Evolutionary conservation across 2,797 vertebrate genomes (phyloP).

Genomic region (Gouania willdenowi): DNA sequence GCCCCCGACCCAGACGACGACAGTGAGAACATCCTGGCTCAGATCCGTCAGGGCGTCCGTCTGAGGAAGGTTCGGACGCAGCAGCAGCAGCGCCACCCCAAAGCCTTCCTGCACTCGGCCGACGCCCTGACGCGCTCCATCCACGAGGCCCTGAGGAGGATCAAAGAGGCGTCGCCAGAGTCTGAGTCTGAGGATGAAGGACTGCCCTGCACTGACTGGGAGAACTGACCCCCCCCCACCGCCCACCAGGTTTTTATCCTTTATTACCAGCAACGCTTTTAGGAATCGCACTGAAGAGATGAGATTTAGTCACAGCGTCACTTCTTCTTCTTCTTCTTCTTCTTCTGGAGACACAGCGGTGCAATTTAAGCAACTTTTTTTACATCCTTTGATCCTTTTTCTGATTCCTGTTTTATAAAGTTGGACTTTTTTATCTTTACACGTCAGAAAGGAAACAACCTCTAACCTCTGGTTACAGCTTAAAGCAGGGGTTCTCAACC

Average conservation of each 20-base stretch:
- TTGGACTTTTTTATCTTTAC: neutral
- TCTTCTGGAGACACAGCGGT: slow-evolving; percentile 15
- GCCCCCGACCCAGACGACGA: slow-evolving; percentile 91
- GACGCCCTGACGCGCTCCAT: slow-evolving; percentile 96
- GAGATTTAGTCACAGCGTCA: too few relatives aligned
- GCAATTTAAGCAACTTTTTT: slow-evolving; percentile 37
- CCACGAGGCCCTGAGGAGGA: slow-evolving; percentile 92
- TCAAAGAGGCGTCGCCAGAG: slow-evolving; percentile 96
- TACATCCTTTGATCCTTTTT: slow-evolving; percentile 14
- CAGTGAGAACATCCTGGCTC: slow-evolving; percentile 94
- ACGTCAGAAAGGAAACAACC: slow-evolving; percentile 33
- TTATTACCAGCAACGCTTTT: neutral
- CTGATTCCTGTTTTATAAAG: slow-evolving; percentile 2
- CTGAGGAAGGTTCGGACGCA: slow-evolving; percentile 86
- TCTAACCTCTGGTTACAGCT: slow-evolving; percentile 41
- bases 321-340: too few relatives aligned
- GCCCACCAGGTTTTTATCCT: too few relatives aligned
- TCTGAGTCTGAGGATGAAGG: slow-evolving; percentile 95
- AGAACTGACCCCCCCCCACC: slow-evolving; percentile 82
- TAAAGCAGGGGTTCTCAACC: slow-evolving; percentile 56
- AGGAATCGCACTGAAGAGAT: too few relatives aligned
- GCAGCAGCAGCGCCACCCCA: slow-evolving; percentile 76
- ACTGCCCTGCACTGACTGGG: slow-evolving; percentile 92
- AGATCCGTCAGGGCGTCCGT: slow-evolving; percentile 94
- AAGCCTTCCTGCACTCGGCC: slow-evolving; percentile 79